phyloP scores from a whole-genome alignment of 1,140 invertebrate genomes.

The Drosophila fuyamai region DNA sequence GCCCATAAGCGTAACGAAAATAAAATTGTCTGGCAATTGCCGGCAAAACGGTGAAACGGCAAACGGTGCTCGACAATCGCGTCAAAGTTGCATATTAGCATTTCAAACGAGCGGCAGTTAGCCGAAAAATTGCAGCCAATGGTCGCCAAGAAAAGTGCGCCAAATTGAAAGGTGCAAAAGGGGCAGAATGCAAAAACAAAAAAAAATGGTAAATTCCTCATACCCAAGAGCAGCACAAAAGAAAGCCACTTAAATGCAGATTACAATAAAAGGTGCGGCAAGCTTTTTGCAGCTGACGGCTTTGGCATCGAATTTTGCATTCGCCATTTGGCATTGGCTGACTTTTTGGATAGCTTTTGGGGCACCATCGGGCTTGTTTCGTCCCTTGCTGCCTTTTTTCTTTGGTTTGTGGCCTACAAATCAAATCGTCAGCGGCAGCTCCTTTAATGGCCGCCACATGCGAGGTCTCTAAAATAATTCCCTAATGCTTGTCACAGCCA shows the following conservation, averaged over 20 bases:
- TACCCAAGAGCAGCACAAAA: slow-evolving; percentile 53
- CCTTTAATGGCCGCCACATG: slow-evolving; percentile 70
- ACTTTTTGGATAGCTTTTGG: slow-evolving; percentile 22
- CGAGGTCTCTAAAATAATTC: slow-evolving; percentile 54
- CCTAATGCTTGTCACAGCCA: slow-evolving; percentile 61
- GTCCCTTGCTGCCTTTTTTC: background rate
- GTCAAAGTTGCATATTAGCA: slow-evolving; percentile 81
- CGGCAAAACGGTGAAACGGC: slow-evolving; percentile 25
- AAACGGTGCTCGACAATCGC: slow-evolving; percentile 57
- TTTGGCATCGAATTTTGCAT: slow-evolving; percentile 12
- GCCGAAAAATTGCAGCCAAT: slow-evolving; percentile 77
- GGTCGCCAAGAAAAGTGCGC: slow-evolving; percentile 70
- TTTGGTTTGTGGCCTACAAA: slow-evolving; percentile 44
- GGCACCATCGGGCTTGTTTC: no score
- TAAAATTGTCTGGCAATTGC: slow-evolving; percentile 80
- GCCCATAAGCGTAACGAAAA: slow-evolving; percentile 65
- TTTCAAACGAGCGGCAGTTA: slow-evolving; percentile 81
- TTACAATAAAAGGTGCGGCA: slow-evolving; percentile 69
- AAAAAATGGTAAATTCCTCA: slow-evolving; percentile 17
- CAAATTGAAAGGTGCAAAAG: slow-evolving; percentile 75
- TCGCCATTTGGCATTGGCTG: slow-evolving; percentile 33
- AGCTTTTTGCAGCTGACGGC: slow-evolving; percentile 63
- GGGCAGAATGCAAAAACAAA: background rate
- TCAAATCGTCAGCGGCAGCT: slow-evolving; percentile 61
- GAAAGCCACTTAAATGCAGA: slow-evolving; percentile 82